These are phyloP conservation scores for Apis laboriosa DNA, from an alignment of 1,140 invertebrate species.

Conservation along the genomic window DNA sequence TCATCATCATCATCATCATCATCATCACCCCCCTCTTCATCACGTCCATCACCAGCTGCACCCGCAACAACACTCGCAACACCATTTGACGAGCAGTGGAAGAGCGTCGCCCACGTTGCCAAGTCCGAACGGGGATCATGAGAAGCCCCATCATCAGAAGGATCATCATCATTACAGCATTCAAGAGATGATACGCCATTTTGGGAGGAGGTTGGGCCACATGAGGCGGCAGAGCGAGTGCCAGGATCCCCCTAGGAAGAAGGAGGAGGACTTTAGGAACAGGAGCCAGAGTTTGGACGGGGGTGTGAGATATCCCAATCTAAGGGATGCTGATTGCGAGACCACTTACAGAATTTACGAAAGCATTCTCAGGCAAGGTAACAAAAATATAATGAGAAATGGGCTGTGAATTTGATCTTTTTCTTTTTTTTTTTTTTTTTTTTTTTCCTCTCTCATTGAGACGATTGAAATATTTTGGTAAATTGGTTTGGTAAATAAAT, in stretches of 20 bases:
- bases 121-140: slow-evolving; percentile 70
- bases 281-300: slow-evolving; percentile 90
- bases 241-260: slow-evolving; percentile 79
- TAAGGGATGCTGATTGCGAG: slow-evolving; percentile 86
- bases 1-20: slow-evolving; percentile 59
- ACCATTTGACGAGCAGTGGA: slow-evolving; percentile 66
- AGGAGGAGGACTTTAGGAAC: slow-evolving; percentile 85
- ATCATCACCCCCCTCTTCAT: slow-evolving; percentile 62
- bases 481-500: too few relatives aligned
- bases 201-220: slow-evolving; percentile 83
- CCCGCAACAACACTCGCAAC: not conserved
- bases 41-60: slow-evolving; percentile 67
- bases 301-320: slow-evolving; percentile 78
- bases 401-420: not conserved
- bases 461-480: too few relatives aligned
- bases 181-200: slow-evolving; percentile 87
- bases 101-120: slow-evolving; percentile 64
- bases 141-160: slow-evolving; percentile 68
- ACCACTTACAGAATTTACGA: slow-evolving; percentile 91
- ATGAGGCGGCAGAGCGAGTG: slow-evolving; percentile 79
- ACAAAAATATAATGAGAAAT: slow-evolving; percentile 31
- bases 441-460: not conserved
- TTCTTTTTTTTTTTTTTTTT: not conserved
- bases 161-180: slow-evolving; percentile 80
- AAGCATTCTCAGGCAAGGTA: slow-evolving; percentile 90